Base-by-base conservation (phyloP, 2,797 vertebrate genomes). In the Gobionotothen gibberifrons region DNA sequence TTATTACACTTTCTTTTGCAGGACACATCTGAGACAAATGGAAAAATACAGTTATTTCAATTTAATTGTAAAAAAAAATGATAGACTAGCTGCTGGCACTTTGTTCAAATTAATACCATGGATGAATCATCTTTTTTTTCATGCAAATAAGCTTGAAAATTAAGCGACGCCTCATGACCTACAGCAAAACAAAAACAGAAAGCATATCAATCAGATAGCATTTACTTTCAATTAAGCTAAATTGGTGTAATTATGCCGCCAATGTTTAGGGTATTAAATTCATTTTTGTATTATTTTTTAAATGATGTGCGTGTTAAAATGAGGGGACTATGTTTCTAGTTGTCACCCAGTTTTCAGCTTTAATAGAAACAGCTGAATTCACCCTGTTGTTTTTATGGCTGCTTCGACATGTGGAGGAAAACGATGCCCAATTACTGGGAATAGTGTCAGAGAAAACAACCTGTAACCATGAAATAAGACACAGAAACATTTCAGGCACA, bases 131-230 rank as follows among this genome's bases (percentile, higher is more conserved):
- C 55, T 65, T 52, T 76, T 52, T 75, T 82, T 86, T 82, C 43
- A 83, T 87, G 81, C 81, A 85, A 85, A 88, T 82, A 76, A 59
- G 55, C 66, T 85, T 69, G 44, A 78, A 76, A 90, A 86, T 69
- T n/a, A 72, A 85, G 65, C 57, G 40, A 80, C 71, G 72, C 71
- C 71, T 87, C 75, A 71, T 88, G 79, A 88, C 85, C 86, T 78
- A 57, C 44, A 87, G 87, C 85, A 72, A 82, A 78, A 88, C 81
- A 84, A 76, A 84, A 87, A 85, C 73, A 55, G 43, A 76, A 51
- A 87, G 71, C 55, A 48, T 66, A 76, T 78, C 73, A 83, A 75
- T 88, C 83, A 85, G 79, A 87, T 82, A 77, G 52, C 69, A 82
- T 84, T 85, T 79, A 16, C 74, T 86, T 82, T 81, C 69, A 84